Evolutionary conservation across 1,140 invertebrate species (phyloP), one percentile per base, ranked within the genome.

Genomic region (Zaprionus ornatus): DNA sequence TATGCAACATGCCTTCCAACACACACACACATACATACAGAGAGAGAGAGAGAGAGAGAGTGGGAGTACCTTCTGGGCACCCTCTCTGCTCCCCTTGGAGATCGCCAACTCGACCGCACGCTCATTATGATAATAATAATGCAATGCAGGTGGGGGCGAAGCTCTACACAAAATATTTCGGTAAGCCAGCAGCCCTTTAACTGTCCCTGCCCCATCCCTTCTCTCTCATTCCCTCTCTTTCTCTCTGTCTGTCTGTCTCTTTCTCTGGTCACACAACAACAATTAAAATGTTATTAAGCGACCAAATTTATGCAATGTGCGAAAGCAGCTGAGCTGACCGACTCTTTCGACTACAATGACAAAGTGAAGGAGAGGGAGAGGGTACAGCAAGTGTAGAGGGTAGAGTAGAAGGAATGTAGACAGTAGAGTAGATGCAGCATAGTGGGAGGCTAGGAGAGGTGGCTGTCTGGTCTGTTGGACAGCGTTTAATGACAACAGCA

Each of bases 221-320:
- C 19, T 50, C 19, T 13, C 45, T 13, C 40, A 5, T 19, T 60
- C 19, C 13, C 10, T 21, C 50, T 15, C 50, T 7, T n/a, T 27
- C 9, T 52, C 2, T 55, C 29, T 40, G 2, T 21, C 7, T 40
- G 3, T 52, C 27, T n/a, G n/a, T n/a, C 64, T 32, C 37, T 12
- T 23, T n/a, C 23, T 54, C 12, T 19, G 83, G 77, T 84, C 85
- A 90, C 80, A 81, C 74, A 88, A 88, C 84, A 81, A 88, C 85
- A 88, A 88, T 88, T 88, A 88, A 88, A 88, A 88, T 74, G 85
- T 88, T 88, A 88, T 88, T 90, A 90, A 90, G 84, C 84, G 78
- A 45, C 74, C 77, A 74, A 83, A 88, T 80, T 82, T 82, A 82
- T 87, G 84, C 84, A 86, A 79, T 82, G 66, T 74, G 67, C 55